Base-by-base conservation (phyloP, 2,113 vertebrate species). In the Suncus etruscus region DNA sequence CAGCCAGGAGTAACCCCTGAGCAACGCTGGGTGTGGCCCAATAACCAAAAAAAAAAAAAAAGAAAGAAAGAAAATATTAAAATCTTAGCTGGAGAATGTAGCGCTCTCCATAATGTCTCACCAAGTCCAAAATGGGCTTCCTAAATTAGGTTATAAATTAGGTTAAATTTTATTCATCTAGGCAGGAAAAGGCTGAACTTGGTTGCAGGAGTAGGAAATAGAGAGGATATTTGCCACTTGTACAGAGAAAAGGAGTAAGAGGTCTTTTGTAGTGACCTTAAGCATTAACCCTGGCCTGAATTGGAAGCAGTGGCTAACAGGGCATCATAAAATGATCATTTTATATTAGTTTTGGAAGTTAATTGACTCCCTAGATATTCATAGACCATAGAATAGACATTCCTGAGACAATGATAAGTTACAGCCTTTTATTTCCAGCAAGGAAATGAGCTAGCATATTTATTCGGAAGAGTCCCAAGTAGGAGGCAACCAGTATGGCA, bases 221-320 rank as follows among this genome's bases (percentile, higher is more conserved):
- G 66, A 84, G 74, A 76, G 20, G 73, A 29, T 83, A 91, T 48
- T 78, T 94, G 66, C 68, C n/a, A 86, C 16, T 89, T 80, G 27
- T 73, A 80, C 68, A 86, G 84, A 94, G 54, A 89, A 96, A 83
- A n/a, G 45, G 32, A 92, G 39, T 76, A 92, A 88, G 51, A 76
- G 51, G 45, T 72, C 77, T 88, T 72, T 86, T 94, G 5, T 70
- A 91, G 68, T 86, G n/a, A 86, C 66, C 22, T 83, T 89, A 63
- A 94, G 83, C 61, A 86, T 86, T 91, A 94, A 89, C 61, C 32
- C 45, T 32, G 51, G 47, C 32, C 22, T 80, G 61, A 92, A 91
- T 10, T 92, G 82, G 54, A 47, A 94, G 24, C 47, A 86, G 4
- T 76, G 45, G 50, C 83, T 79, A 91, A 32, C 45, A 70, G 72